These are phyloP conservation scores for Lutjanus campechanus DNA, from an alignment of 2,797 vertebrate species.

Conservation along the genomic window DNA sequence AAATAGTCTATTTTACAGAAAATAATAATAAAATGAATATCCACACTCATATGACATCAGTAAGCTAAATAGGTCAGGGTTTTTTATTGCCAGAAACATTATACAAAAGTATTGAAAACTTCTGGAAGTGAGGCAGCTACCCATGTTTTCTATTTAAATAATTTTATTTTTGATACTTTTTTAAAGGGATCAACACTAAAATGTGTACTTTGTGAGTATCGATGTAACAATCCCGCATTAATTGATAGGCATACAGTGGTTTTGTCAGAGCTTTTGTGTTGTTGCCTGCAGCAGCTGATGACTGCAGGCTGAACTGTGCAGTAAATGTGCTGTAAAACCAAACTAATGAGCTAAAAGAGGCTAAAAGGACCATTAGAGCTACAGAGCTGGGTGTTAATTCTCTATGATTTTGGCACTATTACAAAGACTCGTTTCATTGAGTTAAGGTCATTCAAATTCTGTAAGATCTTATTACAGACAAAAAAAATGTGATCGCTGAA, in stretches of 20 bases:
- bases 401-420: background rate
- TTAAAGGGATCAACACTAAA: too few species aligned
- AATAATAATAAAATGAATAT: too few species aligned
- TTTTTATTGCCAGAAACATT: too few species aligned
- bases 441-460: constrained; percentile 9
- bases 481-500: constrained; percentile 5
- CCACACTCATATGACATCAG: too few species aligned
- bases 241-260: background rate
- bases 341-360: constrained; percentile 27
- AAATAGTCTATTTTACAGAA: too few species aligned
- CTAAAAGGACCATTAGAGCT: background rate
- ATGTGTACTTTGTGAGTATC: too few species aligned
- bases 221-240: too few species aligned
- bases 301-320: background rate
- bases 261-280: background rate
- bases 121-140: too few species aligned
- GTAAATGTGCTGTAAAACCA: constrained; percentile 22
- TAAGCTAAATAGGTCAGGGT: too few species aligned
- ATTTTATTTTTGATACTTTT: too few species aligned
- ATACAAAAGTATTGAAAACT: too few species aligned
- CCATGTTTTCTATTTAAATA: too few species aligned
- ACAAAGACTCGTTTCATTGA: constrained; percentile 28
- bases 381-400: constrained; percentile 8
- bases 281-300: background rate
- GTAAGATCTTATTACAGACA: background rate